These are phyloP conservation scores for Okapia johnstoni DNA, from an alignment of 2,113 vertebrate species.

Conservation along the genomic window DNA sequence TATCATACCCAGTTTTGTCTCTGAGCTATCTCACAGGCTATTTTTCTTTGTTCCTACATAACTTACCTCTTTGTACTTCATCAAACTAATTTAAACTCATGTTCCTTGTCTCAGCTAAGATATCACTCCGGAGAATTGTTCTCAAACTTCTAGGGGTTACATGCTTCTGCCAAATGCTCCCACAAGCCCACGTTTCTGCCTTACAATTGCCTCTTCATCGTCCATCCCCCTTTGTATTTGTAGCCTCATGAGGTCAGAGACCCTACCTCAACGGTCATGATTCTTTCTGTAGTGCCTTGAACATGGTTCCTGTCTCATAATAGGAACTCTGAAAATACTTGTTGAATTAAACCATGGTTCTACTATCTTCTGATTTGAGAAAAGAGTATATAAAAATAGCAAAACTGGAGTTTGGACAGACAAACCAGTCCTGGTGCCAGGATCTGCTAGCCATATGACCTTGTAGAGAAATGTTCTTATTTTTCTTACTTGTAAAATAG, in stretches of 20 bases:
- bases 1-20: background rate
- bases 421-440: background rate
- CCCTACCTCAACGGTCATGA: background rate
- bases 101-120: background rate
- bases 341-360: background rate
- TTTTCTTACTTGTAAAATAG: background rate
- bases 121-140: background rate
- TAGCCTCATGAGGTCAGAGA: background rate
- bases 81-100: background rate
- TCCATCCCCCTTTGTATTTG: background rate
- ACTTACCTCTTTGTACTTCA: background rate
- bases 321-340: background rate
- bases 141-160: background rate
- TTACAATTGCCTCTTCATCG: background rate
- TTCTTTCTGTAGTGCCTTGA: background rate
- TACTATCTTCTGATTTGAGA: background rate
- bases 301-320: background rate
- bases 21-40: too few relatives aligned
- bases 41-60: background rate
- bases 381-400: background rate
- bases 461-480: background rate
- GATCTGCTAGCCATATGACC: background rate
- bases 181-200: background rate
- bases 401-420: background rate
- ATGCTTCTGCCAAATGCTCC: background rate